These are phyloP conservation scores for Enoplolaimus lenunculus DNA, from an alignment of 2,888 invertebrate species.

Conservation along the genomic window DNA sequence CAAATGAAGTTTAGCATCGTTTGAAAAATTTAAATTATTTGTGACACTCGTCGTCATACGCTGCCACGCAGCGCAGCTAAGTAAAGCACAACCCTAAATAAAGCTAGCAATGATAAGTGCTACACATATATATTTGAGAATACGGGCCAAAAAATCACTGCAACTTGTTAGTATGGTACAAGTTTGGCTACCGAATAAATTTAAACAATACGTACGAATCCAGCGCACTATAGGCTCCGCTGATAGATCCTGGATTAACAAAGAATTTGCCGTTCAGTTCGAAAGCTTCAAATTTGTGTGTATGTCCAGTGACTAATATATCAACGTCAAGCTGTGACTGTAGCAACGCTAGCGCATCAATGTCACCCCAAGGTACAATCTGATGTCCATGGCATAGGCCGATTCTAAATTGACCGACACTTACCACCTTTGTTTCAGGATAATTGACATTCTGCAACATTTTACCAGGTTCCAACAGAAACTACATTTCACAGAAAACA, in stretches of 20 bases:
- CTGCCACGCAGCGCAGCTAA: too few relatives aligned
- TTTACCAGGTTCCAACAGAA: too few relatives aligned
- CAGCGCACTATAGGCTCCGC: constrained; percentile 85
- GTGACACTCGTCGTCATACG: too few relatives aligned
- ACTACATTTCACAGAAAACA: too few relatives aligned
- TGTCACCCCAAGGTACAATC: constrained; percentile 88
- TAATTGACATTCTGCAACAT: constrained; percentile 59
- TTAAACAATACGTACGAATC: constrained; percentile 67
- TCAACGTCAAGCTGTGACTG: constrained; percentile 96
- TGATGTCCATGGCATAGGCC: constrained; percentile 95
- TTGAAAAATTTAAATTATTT: too few relatives aligned
- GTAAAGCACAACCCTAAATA: too few relatives aligned
- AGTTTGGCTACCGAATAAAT: too few relatives aligned
- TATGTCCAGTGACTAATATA: constrained; percentile 93
- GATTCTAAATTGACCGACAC: constrained; percentile 94
- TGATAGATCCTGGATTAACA: constrained; percentile 96
- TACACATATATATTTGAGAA: too few relatives aligned
- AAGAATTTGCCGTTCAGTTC: constrained; percentile 98
- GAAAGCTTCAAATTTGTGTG: constrained; percentile 92
- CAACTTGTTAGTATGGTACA: too few relatives aligned
- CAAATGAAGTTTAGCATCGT: too few relatives aligned
- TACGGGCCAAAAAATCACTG: too few relatives aligned
- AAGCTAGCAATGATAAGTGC: too few relatives aligned
- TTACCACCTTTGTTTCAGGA: constrained; percentile 96
- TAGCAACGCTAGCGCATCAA: constrained; percentile 58